A percentile compares a stretch with the other conserved stretches of the same genome.
phyloP scores from a whole-genome alignment of 2,888 invertebrate genomes.

The Erebia epiphron region DNA sequence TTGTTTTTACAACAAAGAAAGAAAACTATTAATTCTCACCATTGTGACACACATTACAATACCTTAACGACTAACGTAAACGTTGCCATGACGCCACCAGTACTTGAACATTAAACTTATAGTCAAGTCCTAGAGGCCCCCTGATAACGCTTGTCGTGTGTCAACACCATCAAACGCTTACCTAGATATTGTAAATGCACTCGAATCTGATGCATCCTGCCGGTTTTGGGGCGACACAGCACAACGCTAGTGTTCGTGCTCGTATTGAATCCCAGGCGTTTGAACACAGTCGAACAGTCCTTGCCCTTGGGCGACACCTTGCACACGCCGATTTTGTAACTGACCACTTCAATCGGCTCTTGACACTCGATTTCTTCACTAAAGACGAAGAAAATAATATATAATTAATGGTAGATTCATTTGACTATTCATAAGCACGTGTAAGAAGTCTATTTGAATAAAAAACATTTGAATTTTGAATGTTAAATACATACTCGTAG shows the following conservation, averaged over 20 bases:
- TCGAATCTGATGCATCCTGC: slow-evolving; percentile 99
- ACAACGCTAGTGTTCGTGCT: slow-evolving; percentile 96
- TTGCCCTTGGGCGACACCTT: slow-evolving; percentile 97
- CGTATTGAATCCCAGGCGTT: slow-evolving; percentile 93
- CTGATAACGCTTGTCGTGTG: too few relatives aligned
- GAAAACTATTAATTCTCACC: too few relatives aligned
- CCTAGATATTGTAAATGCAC: slow-evolving; percentile 99
- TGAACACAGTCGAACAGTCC: slow-evolving; percentile 95
- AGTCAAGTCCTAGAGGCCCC: too few relatives aligned
- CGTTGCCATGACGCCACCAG: too few relatives aligned
- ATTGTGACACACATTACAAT: too few relatives aligned
- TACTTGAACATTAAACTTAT: too few relatives aligned
- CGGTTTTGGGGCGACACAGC: slow-evolving; percentile 96
- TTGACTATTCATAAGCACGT: too few relatives aligned
- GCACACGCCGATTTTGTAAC: slow-evolving; percentile 98
- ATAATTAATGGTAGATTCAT: neutral
- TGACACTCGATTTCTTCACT: slow-evolving; percentile 92
- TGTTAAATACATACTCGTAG: too few relatives aligned
- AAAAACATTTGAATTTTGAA: too few relatives aligned
- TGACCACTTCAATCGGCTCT: slow-evolving; percentile 96
- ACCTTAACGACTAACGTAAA: too few relatives aligned
- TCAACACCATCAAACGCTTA: slow-evolving; percentile 60
- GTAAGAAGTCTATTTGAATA: too few relatives aligned
- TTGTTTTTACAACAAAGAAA: neutral
- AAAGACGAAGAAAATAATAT: slow-evolving; percentile 34